Evolutionary conservation across 1,140 invertebrate genomes (phyloP).

Genomic region (Drosophila nasuta): DNA sequence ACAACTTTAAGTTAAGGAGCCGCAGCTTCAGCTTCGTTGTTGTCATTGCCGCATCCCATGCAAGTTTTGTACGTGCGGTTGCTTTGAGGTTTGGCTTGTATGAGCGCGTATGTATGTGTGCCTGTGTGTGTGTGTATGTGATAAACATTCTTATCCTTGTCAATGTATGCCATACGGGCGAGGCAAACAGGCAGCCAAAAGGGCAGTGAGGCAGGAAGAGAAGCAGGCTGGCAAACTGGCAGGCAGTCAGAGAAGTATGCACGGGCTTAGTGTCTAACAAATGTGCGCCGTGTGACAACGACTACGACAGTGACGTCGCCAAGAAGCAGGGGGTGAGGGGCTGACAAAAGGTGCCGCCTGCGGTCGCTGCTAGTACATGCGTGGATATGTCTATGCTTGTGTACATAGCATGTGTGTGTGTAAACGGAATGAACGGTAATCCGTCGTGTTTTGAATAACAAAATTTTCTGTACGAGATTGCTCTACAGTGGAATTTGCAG

Average conservation of each 20-base stretch:
- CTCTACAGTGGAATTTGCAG: conserved; percentile 69
- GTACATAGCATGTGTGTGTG: conserved; percentile 43
- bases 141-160: conserved; percentile 79
- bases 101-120: conserved; percentile 20
- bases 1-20: conserved; percentile 24
- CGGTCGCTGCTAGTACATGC: conserved; percentile 39
- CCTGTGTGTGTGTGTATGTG: conserved; percentile 52
- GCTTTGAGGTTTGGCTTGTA: conserved; percentile 70
- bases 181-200: neutral
- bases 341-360: conserved; percentile 62
- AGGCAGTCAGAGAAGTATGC: conserved; percentile 57
- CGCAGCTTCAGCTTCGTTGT: conserved; percentile 61
- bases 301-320: conserved; percentile 54
- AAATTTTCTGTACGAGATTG: conserved; percentile 77
- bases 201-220: neutral
- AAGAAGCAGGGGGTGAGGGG: conserved; percentile 6
- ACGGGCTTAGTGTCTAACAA: conserved; percentile 80
- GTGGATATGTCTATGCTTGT: conserved; percentile 24
- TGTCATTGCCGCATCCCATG: conserved; percentile 64
- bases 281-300: conserved; percentile 79
- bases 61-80: conserved; percentile 78
- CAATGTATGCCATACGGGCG: conserved; percentile 36
- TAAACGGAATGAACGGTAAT: conserved; percentile 82
- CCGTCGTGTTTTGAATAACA: conserved; percentile 83
- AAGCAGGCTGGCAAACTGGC: conserved; percentile 2